Base-by-base conservation (phyloP, 2,888 invertebrate species). In the Cheilosia pagana region DNA sequence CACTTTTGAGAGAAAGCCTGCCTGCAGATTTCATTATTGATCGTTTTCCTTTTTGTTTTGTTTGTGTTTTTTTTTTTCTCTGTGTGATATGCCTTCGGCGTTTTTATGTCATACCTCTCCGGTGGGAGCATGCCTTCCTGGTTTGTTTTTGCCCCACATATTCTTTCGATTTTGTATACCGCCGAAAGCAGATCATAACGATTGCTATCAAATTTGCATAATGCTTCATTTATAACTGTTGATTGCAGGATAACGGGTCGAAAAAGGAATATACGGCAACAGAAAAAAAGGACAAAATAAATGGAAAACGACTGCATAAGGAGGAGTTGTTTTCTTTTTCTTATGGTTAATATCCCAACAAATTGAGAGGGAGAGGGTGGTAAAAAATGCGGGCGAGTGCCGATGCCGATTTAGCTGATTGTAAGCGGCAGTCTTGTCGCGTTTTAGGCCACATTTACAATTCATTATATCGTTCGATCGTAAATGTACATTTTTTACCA, bases 151-250 rank as follows among this genome's bases (percentile, higher is more conserved):
- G 41, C 21, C 41, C 53, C 45, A 59, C 55, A 68, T 77, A 55
- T 74, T 72, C n/a, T n/a, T 77, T 63, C 43, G 62, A 63, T 65
- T 81, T 65, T 81, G 59, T 71, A 35, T 25, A 57, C 52, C 52
- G 25, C 31, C 31, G 45, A 68, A 77, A 78, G 39, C 63, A 63
- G 52, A 83, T 65, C 70, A 77, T 77, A 63, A 75, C 70, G 52
- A 70, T 63, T 70, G 43, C 68, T 35, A 79, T 83, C 50, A 79
- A 70, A 83, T 83, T 83, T 78, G 70, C 83, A 83, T 83, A 63
- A 70, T 83, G 50, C 59, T 68, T 63, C 31, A 75, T 70, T 79
- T 68, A 70, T 43, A 83, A 78, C 72, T 83, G 83, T 79, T 83
- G 82, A 83, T 78, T 74, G 60, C 59, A 67, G 59, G 50, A 76